These are phyloP conservation scores for Schizotus pectinicornis DNA, from an alignment of 2,888 invertebrate species.

Conservation along the genomic window DNA sequence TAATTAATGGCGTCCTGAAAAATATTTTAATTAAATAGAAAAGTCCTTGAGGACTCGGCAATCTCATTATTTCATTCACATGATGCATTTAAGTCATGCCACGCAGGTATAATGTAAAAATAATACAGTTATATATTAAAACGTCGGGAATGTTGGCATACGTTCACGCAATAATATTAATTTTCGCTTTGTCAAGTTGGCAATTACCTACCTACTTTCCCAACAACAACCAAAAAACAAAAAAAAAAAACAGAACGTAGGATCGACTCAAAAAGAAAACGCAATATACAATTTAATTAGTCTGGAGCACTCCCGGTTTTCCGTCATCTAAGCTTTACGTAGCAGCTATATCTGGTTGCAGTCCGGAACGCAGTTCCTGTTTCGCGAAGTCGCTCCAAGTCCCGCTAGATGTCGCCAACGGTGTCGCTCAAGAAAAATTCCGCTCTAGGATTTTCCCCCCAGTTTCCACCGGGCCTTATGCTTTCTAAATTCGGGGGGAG, in stretches of 20 bases:
- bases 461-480: conserved; percentile 5
- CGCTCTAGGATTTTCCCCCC: too few relatives aligned
- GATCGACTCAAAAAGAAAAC: too few relatives aligned
- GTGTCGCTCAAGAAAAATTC: too few relatives aligned
- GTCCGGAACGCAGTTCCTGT: too few relatives aligned
- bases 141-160: not conserved
- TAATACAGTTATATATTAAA: conserved; percentile 21
- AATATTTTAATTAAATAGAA: conserved; percentile 23
- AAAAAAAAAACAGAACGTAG: too few relatives aligned
- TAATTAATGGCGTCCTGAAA: not conserved
- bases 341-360: too few relatives aligned
- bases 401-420: too few relatives aligned
- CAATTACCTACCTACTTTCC: not conserved
- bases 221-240: too few relatives aligned
- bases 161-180: conserved; percentile 7
- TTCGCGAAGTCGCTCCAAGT: too few relatives aligned
- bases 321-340: too few relatives aligned
- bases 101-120: conserved; percentile 12
- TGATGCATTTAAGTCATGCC: conserved; percentile 16
- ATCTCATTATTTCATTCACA: conserved; percentile 21
- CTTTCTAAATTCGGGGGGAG: conserved; percentile 28
- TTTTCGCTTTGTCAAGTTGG: conserved; percentile 1
- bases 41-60: conserved; percentile 15
- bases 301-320: too few relatives aligned
- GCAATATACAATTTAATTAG: too few relatives aligned